Conservation (phyloP, 2,113 vertebrate genomes). For the Haliaeetus leucogaster region DNA sequence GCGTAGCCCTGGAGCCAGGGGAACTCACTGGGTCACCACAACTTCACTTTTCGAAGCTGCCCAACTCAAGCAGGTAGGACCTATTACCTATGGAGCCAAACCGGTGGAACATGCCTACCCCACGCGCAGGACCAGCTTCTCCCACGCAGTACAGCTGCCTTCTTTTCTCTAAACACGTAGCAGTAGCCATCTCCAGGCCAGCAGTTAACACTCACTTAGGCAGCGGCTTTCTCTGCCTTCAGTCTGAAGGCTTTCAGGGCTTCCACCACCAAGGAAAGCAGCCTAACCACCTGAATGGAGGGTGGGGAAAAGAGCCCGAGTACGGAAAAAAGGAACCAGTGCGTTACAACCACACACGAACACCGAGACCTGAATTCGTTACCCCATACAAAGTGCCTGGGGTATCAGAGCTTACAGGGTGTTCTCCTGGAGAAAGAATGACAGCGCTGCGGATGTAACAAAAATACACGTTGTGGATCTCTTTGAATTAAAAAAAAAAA, state of each 20-base stretch:
- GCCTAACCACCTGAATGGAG: background rate
- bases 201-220: background rate
- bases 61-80: background rate
- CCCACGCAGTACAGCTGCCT: background rate
- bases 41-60: background rate
- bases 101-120: background rate
- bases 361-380: background rate
- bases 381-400: background rate
- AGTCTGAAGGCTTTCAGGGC: background rate
- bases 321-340: background rate
- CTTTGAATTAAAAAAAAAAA: background rate
- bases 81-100: background rate
- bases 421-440: background rate
- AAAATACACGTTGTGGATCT: background rate
- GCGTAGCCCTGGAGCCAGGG: background rate
- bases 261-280: background rate
- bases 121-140: background rate
- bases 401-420: background rate
- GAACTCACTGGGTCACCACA: background rate
- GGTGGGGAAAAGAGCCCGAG: background rate
- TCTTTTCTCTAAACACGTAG: background rate
- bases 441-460: background rate
- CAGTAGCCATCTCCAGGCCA: accelerated
- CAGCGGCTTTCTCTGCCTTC: background rate
- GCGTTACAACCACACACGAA: background rate